Evolutionary conservation across 2,888 invertebrate genomes (phyloP).

Genomic region (Drosophila pseudotalamancana): DNA sequence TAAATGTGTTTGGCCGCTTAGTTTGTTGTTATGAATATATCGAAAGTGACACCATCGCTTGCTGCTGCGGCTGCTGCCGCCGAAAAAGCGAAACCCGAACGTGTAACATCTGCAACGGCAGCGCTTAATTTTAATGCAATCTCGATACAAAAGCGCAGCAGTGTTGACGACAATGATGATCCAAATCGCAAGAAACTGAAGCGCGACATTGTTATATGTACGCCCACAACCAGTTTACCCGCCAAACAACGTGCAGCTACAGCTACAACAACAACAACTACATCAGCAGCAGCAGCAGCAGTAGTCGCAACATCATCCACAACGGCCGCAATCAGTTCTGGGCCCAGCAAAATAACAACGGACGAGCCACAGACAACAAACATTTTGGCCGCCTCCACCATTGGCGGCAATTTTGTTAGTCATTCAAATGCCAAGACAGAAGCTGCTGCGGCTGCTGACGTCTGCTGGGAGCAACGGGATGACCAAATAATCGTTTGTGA

Average conservation of each 20-base stretch:
- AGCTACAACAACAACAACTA: conserved; percentile 18
- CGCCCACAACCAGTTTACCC: conserved; percentile 64
- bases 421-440: conserved; percentile 44
- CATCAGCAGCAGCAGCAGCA: conserved; percentile 27
- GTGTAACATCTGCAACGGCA: conserved; percentile 72
- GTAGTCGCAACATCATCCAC: conserved; percentile 4
- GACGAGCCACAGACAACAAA: conserved; percentile 33
- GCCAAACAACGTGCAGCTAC: conserved; percentile 65
- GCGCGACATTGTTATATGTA: conserved; percentile 64
- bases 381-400: conserved; percentile 13
- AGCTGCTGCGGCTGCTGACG: conserved; percentile 17
- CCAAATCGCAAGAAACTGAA: conserved; percentile 65
- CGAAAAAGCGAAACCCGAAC: conserved; percentile 80
- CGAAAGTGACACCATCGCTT: conserved; percentile 79
- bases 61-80: conserved; percentile 78
- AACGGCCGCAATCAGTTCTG: conserved; percentile 22
- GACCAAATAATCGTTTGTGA: conserved; percentile 61
- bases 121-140: conserved; percentile 66
- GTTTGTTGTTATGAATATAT: conserved; percentile 78
- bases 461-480: conserved; percentile 48
- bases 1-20: conserved; percentile 54
- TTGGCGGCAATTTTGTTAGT: conserved; percentile 30
- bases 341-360: conserved; percentile 4
- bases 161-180: conserved; percentile 61
- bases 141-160: conserved; percentile 70